Evolutionary conservation across 2,113 vertebrate species (phyloP).

Genomic region (Cyanistes caeruleus): DNA sequence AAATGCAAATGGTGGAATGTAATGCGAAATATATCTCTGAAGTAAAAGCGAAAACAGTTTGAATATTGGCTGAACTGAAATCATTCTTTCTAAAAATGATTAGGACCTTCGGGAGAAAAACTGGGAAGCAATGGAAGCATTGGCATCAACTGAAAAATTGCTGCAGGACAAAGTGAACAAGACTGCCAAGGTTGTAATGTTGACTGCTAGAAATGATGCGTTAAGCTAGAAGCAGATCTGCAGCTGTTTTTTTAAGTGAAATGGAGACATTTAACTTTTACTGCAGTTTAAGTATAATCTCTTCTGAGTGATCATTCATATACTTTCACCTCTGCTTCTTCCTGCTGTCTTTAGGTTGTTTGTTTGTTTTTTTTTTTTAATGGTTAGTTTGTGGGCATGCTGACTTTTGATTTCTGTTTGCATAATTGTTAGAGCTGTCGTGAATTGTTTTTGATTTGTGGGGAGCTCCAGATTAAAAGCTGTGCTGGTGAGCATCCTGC

Average conservation of each 20-base stretch:
- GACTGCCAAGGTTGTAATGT: conserved; percentile 96
- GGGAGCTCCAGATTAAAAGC: conserved; percentile 3
- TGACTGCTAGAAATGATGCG: conserved; percentile 80
- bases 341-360: conserved; percentile 57
- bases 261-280: conserved; percentile 74
- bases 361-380: neutral
- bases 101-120: conserved; percentile 99
- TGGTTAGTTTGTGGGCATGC: conserved; percentile 61
- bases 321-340: conserved; percentile 68
- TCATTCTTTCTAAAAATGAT: conserved; percentile 98
- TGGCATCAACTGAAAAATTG: conserved; percentile 99
- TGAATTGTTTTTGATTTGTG: conserved; percentile 3
- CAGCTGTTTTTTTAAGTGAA: conserved; percentile 76
- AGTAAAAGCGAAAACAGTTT: conserved; percentile 69
- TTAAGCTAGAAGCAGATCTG: conserved; percentile 85
- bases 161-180: conserved; percentile 99
- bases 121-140: conserved; percentile 99
- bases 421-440: conserved; percentile 61
- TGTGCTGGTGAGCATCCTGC: neutral
- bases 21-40: conserved; percentile 71
- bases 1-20: conserved; percentile 71
- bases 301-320: conserved; percentile 58
- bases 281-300: conserved; percentile 76
- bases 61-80: conserved; percentile 91
- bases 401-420: conserved; percentile 45